These are phyloP conservation scores for Salminus brasiliensis DNA, from an alignment of 2,113 vertebrate genomes.

Conservation along the genomic window DNA sequence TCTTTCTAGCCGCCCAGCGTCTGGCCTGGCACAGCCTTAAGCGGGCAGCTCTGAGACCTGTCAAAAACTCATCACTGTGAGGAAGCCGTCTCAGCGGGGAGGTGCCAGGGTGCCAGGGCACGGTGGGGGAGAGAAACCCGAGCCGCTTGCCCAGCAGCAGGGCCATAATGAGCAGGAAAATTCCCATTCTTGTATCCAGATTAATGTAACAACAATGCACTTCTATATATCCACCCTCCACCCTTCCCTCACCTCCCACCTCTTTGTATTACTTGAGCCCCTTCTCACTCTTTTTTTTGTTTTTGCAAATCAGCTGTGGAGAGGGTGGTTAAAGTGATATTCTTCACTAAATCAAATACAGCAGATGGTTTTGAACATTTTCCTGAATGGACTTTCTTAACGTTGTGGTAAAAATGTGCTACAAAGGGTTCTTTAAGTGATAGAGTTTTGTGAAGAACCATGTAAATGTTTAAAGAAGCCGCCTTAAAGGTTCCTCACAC, in stretches of 20 bases:
- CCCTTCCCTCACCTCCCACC: not conserved
- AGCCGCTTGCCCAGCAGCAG: constrained; percentile 72
- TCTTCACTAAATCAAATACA: not conserved
- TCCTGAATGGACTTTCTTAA: not conserved
- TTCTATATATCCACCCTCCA: constrained; percentile 64
- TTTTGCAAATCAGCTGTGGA: constrained; percentile 3
- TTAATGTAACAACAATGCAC: constrained; percentile 75
- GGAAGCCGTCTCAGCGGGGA: constrained; percentile 79
- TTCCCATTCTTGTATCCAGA: constrained; percentile 75
- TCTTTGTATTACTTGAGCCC: constrained; percentile 36
- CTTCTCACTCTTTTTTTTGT: constrained; percentile 7
- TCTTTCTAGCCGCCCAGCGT: constrained; percentile 74
- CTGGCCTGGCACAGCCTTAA: constrained; percentile 78
- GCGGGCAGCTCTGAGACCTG: constrained; percentile 74
- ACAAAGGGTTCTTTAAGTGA: too few relatives aligned
- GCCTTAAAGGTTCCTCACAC: too few relatives aligned
- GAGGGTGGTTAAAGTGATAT: constrained; percentile 3
- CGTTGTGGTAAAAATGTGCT: too few relatives aligned
- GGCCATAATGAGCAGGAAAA: constrained; percentile 75
- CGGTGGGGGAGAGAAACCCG: constrained; percentile 72
- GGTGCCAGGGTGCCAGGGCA: constrained; percentile 72
- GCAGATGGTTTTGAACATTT: not conserved
- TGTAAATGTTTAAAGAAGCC: too few relatives aligned
- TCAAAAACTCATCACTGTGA: constrained; percentile 81
- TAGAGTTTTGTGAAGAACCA: too few relatives aligned